A percentile compares a stretch with the other conserved stretches of the same genome.
Evolutionary conservation across 2,113 vertebrate genomes (phyloP).

Genomic region (Microtus montanus): DNA sequence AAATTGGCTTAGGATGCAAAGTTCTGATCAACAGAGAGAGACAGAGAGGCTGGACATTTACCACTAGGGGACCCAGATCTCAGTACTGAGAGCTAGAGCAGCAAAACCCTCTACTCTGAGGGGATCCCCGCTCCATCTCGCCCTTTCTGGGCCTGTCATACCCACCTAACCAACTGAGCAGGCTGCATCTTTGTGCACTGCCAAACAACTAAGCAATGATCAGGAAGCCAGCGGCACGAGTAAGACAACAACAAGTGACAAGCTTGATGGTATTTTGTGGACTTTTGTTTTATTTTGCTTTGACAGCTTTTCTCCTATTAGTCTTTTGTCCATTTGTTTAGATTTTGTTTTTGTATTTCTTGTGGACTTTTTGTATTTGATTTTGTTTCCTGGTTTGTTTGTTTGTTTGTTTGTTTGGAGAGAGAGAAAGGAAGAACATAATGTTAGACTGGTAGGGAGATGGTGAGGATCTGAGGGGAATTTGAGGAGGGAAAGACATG

Average conservation of each 20-base stretch:
- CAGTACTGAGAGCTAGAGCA: neutral
- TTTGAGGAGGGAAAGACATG: neutral
- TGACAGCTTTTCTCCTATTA: neutral
- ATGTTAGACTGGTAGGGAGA: neutral
- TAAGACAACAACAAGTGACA: neutral
- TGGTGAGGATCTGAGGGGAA: neutral
- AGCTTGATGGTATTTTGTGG: neutral
- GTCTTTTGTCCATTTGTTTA: neutral
- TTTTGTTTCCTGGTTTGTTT: neutral
- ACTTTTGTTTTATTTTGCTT: neutral
- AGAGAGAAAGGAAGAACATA: neutral
- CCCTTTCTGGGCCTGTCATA: neutral
- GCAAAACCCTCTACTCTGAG: neutral
- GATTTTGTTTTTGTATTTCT: neutral
- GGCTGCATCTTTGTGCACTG: neutral
- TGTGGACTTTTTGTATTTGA: neutral
- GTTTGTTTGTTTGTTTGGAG: neutral
- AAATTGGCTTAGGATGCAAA: neutral
- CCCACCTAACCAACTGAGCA: neutral
- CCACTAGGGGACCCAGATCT: neutral
- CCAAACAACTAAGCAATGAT: neutral
- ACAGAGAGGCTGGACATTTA: no score
- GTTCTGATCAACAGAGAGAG: neutral
- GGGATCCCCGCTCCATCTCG: neutral
- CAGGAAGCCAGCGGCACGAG: neutral